Percentiles rank a stretch among this genome's conserved stretches.
Evolutionary conservation across 2,113 vertebrate species (phyloP).

Genomic region (Poeciliopsis prolifica): DNA sequence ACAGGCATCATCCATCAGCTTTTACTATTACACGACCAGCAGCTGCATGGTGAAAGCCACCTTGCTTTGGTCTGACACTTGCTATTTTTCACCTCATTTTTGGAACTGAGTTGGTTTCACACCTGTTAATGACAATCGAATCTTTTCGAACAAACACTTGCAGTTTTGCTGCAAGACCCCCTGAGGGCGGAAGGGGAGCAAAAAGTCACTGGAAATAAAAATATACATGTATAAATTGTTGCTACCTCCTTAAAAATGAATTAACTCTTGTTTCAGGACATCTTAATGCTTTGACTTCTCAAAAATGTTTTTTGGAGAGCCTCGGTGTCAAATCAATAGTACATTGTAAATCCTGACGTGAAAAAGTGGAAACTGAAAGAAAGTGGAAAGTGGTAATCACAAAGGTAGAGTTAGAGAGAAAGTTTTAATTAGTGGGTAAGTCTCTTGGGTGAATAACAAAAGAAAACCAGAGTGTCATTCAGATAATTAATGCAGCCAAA

Average conservation of each 20-base stretch:
- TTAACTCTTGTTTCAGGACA: not conserved
- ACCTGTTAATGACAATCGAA: too few relatives aligned
- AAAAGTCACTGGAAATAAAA: not conserved
- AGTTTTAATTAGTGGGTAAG: not conserved
- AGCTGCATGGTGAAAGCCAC: not conserved
- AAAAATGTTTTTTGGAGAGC: not conserved
- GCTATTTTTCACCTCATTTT: not conserved
- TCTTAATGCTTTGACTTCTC: not conserved
- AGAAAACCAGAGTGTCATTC: not conserved
- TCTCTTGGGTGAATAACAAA: not conserved
- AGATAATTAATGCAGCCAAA: not conserved
- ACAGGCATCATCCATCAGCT: not conserved
- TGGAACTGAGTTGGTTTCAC: not conserved
- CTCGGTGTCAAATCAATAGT: not conserved
- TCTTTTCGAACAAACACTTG: not conserved
- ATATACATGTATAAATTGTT: not conserved
- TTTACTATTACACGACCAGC: not conserved
- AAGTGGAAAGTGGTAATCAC: not conserved
- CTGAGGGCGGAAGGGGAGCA: not conserved
- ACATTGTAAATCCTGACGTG: not conserved
- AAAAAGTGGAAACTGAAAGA: not conserved
- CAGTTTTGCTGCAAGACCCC: not conserved
- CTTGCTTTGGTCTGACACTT: not conserved
- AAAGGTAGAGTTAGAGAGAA: not conserved
- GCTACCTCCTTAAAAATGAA: not conserved